phyloP scores from a whole-genome alignment of 2,888 invertebrate genomes.

The Timandra comae region DNA sequence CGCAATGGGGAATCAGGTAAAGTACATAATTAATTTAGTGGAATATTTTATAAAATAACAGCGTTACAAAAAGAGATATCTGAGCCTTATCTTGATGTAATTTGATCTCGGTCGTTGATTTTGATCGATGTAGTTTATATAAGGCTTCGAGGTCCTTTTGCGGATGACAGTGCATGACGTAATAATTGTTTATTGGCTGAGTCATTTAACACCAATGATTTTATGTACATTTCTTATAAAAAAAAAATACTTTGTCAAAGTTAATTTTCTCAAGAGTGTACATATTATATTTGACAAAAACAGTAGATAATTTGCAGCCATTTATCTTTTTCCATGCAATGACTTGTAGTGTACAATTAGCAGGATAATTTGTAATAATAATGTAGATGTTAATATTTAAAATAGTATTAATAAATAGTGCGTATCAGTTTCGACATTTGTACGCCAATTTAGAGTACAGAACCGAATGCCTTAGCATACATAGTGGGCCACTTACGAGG shows the following conservation, averaged over 20 bases:
- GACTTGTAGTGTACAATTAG: no score
- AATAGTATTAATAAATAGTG: slow-evolving; percentile 14
- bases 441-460: slow-evolving; percentile 32
- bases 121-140: slow-evolving; percentile 42
- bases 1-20: slow-evolving; percentile 58
- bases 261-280: no score
- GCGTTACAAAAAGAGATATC: no score
- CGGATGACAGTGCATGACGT: slow-evolving; percentile 30
- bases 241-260: no score
- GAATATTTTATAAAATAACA: slow-evolving; percentile 5
- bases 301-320: no score
- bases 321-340: no score
- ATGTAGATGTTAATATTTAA: no score
- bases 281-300: no score
- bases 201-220: no score
- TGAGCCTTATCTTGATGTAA: slow-evolving; percentile 31
- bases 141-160: slow-evolving; percentile 29
- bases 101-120: slow-evolving; percentile 39
- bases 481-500: slow-evolving; percentile 30
- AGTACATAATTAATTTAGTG: slow-evolving; percentile 1
- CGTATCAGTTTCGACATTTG: slow-evolving; percentile 31
- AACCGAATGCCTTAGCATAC: slow-evolving; percentile 31
- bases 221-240: no score
- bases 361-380: no score
- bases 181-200: slow-evolving; percentile 24